Base-by-base conservation (phyloP, 2,113 vertebrate species). In the Eretmochelys imbricata region DNA sequence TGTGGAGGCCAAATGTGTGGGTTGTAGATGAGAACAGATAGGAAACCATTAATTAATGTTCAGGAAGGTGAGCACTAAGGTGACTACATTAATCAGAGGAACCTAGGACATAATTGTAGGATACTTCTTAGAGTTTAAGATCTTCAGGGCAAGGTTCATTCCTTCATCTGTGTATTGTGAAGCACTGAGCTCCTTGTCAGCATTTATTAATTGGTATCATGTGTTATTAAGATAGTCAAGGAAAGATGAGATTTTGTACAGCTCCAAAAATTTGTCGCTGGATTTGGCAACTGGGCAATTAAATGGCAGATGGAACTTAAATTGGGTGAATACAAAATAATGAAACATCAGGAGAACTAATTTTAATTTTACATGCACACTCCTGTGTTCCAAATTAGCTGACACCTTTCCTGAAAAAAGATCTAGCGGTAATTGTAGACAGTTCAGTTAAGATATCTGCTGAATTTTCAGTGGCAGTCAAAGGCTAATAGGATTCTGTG, bases 321-420 rank as follows among this genome's bases (percentile, higher is more conserved):
- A 88, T 80, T 88, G 57, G 62, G 69, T 93, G 69, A 88, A 82
- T 83, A 42, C 84, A 90, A 83, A 87, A 27, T 93, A 83, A 93
- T 93, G 88, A 90, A 93, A 93, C 84, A 93, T 85, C 80, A 87
- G 88, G 69, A 90, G 80, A 93, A 90, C 84, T 93, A 93, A 93
- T 93, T 80, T 93, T 80, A 90, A 93, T 90, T 93, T 93, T 90
- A 93, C 88, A 93, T 87, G 88, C 88, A 90, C 82, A 76, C 49
- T 87, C 69, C 92, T 93, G 88, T 90, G 65, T 90, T 93, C 83
- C 84, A 93, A 90, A 82, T 93, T 90, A 93, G 88, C 80, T 93
- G 92, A 93, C 92, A 93, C 76, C 54, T 87, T 80, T 93, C 51
- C 85, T 82, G 88, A 31, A 59, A 83, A 46, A 90, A 83, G 55